Evolutionary conservation across 2,113 vertebrate genomes (phyloP).

Genomic region (Dunckerocampus dactyliophorus): DNA sequence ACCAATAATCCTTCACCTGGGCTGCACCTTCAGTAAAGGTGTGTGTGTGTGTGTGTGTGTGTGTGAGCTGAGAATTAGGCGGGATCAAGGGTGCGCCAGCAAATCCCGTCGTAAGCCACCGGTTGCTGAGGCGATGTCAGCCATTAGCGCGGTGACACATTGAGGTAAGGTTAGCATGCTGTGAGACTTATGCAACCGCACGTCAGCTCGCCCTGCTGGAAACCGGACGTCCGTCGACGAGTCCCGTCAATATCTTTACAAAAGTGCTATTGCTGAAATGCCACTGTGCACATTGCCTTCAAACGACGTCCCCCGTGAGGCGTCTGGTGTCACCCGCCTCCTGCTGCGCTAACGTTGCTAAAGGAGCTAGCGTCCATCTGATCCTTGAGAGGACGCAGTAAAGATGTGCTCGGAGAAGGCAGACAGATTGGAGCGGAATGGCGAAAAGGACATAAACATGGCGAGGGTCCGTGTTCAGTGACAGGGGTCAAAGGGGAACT

Average conservation of each 20-base stretch:
- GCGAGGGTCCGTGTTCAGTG: slow-evolving; percentile 43
- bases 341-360: too few relatives aligned
- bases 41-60: slow-evolving; percentile 1
- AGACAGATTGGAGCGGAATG: slow-evolving; percentile 2
- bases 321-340: too few relatives aligned
- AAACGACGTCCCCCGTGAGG: neutral
- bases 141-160: slow-evolving; percentile 33
- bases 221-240: neutral
- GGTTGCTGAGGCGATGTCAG: slow-evolving; percentile 42
- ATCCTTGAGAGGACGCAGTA: neutral
- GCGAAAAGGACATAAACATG: neutral
- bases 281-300: neutral
- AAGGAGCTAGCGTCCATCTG: too few relatives aligned
- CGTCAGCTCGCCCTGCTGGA: neutral
- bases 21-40: slow-evolving; percentile 9
- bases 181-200: neutral
- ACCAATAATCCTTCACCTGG: slow-evolving; percentile 5
- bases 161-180: slow-evolving; percentile 18
- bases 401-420: slow-evolving; percentile 13
- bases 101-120: slow-evolving; percentile 59
- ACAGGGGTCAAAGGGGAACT: slow-evolving; percentile 74
- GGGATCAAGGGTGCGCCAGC: slow-evolving; percentile 48
- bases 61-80: slow-evolving; percentile 41
- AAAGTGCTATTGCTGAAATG: slow-evolving; percentile 33
- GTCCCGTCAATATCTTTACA: neutral